Evolutionary conservation across 2,888 invertebrate genomes (phyloP), one percentile per base, ranked within the genome.

Genomic region (Pollenia angustigena): DNA sequence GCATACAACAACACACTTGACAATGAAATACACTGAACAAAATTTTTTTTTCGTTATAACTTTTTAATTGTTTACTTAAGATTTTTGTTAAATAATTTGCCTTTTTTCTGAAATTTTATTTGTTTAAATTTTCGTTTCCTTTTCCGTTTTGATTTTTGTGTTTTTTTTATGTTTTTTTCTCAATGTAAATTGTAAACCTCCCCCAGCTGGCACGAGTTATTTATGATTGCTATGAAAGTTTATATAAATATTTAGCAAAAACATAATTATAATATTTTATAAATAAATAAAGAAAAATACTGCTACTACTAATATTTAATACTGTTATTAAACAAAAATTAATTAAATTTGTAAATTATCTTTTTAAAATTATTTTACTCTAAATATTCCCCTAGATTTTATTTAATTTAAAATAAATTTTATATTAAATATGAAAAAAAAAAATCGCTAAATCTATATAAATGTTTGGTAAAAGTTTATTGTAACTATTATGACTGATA

Each of bases 151-250:
- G n/a, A 16, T 64, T 76, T 58, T 52, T 52, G 56, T 14, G 50
- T 4, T 16, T 52, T 32, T 3, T 76, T 16, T 32, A 32, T 32
- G 6, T 62, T 54, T 83, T 46, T 72, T 75, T 66, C 85, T 82
- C 56, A 64, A 71, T 87, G 78, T 86, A 84, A 88, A 90, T 89
- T 92, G 90, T 92, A 92, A 91, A 32, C 32, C 32, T 32, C 32
- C 92, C 93, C 93, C 93, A 93, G 93, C 93, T 93, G 93, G 93
- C 93, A 93, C 93, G 93, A 93, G 93, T 93, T 93, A 88, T 82
- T 79, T 92, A 32, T 72, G 18, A 81, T 69, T 93, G 91, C 92
- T 92, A 91, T 92, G 89, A 89, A 83, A 76, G 14, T 64, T 78
- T 82, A 50, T 68, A 64, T 64, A 72, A 72, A 83, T 81, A 75